Conservation (phyloP, 1,140 invertebrate species). For the Theocolax elegans region DNA sequence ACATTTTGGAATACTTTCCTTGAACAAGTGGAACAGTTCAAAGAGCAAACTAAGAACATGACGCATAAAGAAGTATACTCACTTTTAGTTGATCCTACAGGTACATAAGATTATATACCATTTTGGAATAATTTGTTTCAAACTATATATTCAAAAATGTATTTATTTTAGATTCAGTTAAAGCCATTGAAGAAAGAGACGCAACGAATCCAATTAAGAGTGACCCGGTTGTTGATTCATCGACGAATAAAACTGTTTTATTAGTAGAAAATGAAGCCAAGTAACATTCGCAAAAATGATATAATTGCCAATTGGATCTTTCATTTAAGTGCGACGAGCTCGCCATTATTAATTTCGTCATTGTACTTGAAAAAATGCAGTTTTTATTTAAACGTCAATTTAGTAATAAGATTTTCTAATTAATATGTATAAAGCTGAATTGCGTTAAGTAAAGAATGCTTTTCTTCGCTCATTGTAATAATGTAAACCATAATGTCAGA, state of each 20-base stretch:
- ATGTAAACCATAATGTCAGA: conserved; percentile 32
- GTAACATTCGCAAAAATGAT: conserved; percentile 29
- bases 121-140: not conserved
- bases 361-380: not conserved
- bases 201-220: not conserved
- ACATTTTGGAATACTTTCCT: conserved; percentile 73
- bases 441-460: conserved; percentile 2
- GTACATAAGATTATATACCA: not conserved
- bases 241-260: conserved; percentile 3
- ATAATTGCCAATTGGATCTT: conserved; percentile 21
- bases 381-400: not conserved
- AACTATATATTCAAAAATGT: not conserved
- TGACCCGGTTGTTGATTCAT: conserved; percentile 1
- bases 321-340: conserved; percentile 6
- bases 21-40: conserved; percentile 70
- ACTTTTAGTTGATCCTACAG: conserved; percentile 64
- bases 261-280: conserved; percentile 24
- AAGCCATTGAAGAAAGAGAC: not conserved
- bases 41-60: conserved; percentile 70
- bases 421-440: conserved; percentile 15
- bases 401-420: conserved; percentile 2
- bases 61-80: conserved; percentile 68
- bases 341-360: too few relatives aligned
- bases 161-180: not conserved
- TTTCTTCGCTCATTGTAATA: conserved; percentile 14